Base-by-base conservation (phyloP, 2,113 vertebrate species). In the Pseudorasbora parva region DNA sequence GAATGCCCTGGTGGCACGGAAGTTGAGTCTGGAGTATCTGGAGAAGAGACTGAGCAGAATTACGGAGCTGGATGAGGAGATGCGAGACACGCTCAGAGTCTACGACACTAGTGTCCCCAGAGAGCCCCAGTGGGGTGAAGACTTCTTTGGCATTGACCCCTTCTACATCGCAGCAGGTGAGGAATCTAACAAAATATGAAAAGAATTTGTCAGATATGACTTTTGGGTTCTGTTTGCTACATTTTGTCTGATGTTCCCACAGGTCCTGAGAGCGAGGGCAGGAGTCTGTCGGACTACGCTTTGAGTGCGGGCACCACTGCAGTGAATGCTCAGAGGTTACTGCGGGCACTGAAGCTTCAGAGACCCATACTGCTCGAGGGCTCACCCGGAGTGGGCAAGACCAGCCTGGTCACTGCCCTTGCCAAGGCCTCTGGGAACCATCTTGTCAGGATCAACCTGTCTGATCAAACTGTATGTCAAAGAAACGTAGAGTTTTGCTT, bases 301-400 rank as follows among this genome's bases (percentile, higher is more conserved):
- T 89, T 99, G 4, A 94, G 93, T 76, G 97, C 98, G 0, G 96
- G 96, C 69, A 99, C 98, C 2, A 97, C 98, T 0, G 96, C 97
- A 12, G 86, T 99, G 92, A 99, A 99, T 43, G 96, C 96, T 21
- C 97, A 97, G 86, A 94, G 98, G 72, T 90, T 99, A 5, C 87
- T 99, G 75, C 92, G 98, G 76, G 98, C 97, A 5, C 89, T 97
- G 19, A 98, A 98, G 89, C 93, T 99, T 82, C 95, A 94, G 90
- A 96, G 96, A 87, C 98, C 98, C 0, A 91, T 99, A 89, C 93
- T 99, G 33, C 90, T 99, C 86, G 98, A 99, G 89, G 98, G 98
- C 0, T 99, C 98, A 0, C 98, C 98, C 3, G 98, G 98, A 0
- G 98, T 99, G 84, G 98, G 98, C 62, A 99, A 99, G 89, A 99